Base-by-base conservation (phyloP, 2,797 vertebrate species). In the Oryzias sinensis region DNA sequence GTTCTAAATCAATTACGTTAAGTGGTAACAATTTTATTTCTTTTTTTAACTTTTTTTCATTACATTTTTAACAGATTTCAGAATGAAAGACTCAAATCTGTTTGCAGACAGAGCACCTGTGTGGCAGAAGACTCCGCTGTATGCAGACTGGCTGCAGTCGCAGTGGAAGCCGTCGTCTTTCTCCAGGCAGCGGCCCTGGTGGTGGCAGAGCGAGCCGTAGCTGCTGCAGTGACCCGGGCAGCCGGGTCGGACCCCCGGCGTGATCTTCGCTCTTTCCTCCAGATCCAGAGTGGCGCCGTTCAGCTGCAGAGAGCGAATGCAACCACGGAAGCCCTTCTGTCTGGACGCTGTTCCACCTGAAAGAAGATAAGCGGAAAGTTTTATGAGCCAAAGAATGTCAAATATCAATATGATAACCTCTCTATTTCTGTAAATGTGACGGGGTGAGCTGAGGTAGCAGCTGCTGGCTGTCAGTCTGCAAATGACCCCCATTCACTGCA, bases 151-250 rank as follows among this genome's bases (percentile, higher is more conserved):
- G 53, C 83, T 83, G 43, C 96, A 97, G 85, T 97, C 94, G 40
- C 96, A 97, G 11, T 85, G 88, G 85, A 97, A 95, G 48, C 95
- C 94, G 16, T 49, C 92, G 65, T 87, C 70, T 47, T 88, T 93
- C 78, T 97, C 96, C 76, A 77, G 84, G 47, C 96, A 97, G 58
- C 79, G 89, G 45, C 95, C 96, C 69, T 87, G 91, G 49, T 96
- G 93, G 65, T 83, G 93, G 69, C 96, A 97, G 45, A 97, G 73
- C 47, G 84, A 90, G 29, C 95, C 93, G 16, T 96, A 97, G 83
- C 93, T 97, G 87, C 94, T 94, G 77, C 96, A 97, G 70, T 97
- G 95, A 47, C 96, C 96, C n/a, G 91, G 89, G 66, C 96, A 97
- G 11, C 95, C 93, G 1, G 95, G 88, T 53, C 89, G 91, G 14